phyloP scores from a whole-genome alignment of 1,140 invertebrate species.

The Platyscapa corneri region DNA sequence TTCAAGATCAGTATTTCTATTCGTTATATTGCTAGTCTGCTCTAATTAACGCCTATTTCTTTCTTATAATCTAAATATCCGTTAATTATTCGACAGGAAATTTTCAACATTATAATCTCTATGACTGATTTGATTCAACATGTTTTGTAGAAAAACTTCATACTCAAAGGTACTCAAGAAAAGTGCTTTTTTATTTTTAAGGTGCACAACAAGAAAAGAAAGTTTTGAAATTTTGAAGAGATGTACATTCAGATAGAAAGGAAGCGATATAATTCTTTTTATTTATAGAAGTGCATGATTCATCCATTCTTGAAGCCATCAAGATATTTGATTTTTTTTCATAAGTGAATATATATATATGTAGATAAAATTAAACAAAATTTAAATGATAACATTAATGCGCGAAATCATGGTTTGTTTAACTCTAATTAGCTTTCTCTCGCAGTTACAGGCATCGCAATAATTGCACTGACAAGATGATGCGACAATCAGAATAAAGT shows the following conservation, averaged over 20 bases:
- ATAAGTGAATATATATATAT: neutral
- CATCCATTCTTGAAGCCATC: constrained; percentile 31
- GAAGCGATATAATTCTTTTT: constrained; percentile 40
- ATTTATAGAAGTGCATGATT: constrained; percentile 21
- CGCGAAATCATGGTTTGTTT: constrained; percentile 34
- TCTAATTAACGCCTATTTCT: constrained; percentile 37
- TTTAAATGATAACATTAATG: neutral
- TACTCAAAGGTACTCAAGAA: neutral
- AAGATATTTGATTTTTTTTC: neutral
- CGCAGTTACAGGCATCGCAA: neutral
- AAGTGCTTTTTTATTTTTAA: neutral
- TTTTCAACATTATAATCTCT: constrained; percentile 23
- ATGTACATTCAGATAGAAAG: neutral
- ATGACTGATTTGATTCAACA: constrained; percentile 23
- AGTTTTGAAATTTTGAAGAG: neutral
- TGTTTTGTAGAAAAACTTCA: neutral
- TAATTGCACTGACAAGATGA: neutral
- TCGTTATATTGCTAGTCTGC: neutral
- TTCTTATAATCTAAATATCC: constrained; percentile 12
- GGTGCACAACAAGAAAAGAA: neutral
- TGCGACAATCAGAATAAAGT: neutral
- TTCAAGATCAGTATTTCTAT: neutral
- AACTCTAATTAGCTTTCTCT: constrained; percentile 35
- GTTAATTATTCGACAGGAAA: neutral
- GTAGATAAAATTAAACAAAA: neutral